Percentiles rank a stretch among this genome's conserved stretches.
Conservation (phyloP, 1,140 invertebrate species). For the Formica selysi region DNA sequence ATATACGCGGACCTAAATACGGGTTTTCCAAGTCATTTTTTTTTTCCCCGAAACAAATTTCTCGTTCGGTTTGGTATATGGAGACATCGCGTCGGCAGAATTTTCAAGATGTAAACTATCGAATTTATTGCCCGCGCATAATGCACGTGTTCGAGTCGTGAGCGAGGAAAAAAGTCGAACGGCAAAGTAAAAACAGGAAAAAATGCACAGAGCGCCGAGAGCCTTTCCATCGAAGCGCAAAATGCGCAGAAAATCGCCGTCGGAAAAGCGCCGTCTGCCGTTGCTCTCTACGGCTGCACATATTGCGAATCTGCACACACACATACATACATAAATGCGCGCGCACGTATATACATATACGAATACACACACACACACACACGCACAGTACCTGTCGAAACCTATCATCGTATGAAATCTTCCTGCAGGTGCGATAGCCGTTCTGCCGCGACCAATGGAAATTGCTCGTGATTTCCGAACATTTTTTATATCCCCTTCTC, state of each 20-base stretch:
- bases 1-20: no score
- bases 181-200: constrained; percentile 9
- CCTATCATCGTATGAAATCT: constrained; percentile 68
- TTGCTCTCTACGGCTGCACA: constrained; percentile 20
- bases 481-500: constrained; percentile 64
- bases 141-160: constrained; percentile 27
- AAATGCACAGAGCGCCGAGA: neutral
- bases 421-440: constrained; percentile 64
- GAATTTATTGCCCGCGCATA: constrained; percentile 2
- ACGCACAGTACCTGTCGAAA: constrained; percentile 68
- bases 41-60: neutral
- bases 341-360: no score
- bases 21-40: neutral
- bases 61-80: neutral
- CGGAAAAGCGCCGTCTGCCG: neutral
- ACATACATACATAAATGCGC: no score
- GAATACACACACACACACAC: no score
- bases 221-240: constrained; percentile 44
- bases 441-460: constrained; percentile 60
- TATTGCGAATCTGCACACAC: constrained; percentile 28
- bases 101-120: constrained; percentile 17
- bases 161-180: neutral
- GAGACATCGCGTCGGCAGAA: neutral
- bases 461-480: constrained; percentile 69
- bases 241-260: constrained; percentile 67